Percentiles rank a stretch among this genome's conserved stretches.
Conservation (phyloP, 1,140 invertebrate genomes). For the Drosophila paulistorum region DNA sequence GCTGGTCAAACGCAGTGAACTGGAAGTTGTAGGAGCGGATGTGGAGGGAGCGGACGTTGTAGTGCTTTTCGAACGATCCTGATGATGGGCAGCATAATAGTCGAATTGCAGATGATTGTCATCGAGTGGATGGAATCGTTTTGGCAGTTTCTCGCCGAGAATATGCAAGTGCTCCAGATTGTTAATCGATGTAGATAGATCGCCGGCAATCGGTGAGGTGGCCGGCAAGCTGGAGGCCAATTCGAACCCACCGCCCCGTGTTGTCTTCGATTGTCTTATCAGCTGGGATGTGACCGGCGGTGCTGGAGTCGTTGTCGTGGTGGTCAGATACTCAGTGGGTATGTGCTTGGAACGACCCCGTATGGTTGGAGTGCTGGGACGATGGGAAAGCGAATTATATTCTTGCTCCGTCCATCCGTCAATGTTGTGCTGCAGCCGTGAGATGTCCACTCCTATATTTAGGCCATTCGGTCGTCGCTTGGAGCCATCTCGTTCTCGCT, state of each 20-base stretch:
- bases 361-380: slow-evolving; percentile 84
- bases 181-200: slow-evolving; percentile 73
- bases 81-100: slow-evolving; percentile 38
- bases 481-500: slow-evolving; percentile 66
- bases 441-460: slow-evolving; percentile 88
- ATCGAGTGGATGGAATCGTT: slow-evolving; percentile 63
- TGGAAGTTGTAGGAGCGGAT: slow-evolving; percentile 18
- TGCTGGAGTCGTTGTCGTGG: slow-evolving; percentile 78
- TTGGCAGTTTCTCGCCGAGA: slow-evolving; percentile 36
- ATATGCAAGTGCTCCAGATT: slow-evolving; percentile 71
- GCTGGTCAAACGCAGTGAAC: neutral
- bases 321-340: slow-evolving; percentile 90
- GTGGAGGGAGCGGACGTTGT: slow-evolving; percentile 24
- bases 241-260: slow-evolving; percentile 62
- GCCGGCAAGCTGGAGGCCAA: slow-evolving; percentile 29
- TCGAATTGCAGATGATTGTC: slow-evolving; percentile 65
- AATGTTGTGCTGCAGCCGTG: slow-evolving; percentile 90
- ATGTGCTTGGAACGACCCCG: slow-evolving; percentile 88
- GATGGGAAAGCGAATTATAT: slow-evolving; percentile 85
- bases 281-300: slow-evolving; percentile 39
- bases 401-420: slow-evolving; percentile 93
- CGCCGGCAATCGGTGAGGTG: slow-evolving; percentile 69
- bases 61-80: slow-evolving; percentile 5
- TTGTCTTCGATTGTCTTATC: slow-evolving; percentile 72
- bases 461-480: slow-evolving; percentile 84